A percentile compares a stretch with the other conserved stretches of the same genome.
These are phyloP conservation scores for Cloeon dipterum DNA, from an alignment of 2,888 invertebrate species.

Conservation along the genomic window DNA sequence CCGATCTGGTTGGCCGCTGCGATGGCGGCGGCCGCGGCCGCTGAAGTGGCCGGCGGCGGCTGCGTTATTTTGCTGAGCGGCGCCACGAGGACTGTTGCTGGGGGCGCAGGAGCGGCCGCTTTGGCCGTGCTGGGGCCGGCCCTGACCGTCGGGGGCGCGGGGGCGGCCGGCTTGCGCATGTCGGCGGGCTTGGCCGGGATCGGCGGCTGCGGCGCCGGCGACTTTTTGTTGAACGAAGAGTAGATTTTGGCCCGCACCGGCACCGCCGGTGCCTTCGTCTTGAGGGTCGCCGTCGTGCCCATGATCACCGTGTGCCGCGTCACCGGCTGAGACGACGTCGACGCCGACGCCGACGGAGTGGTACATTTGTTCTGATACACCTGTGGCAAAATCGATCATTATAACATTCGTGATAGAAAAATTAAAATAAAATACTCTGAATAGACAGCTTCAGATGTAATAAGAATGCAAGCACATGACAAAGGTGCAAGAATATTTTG, in stretches of 20 bases:
- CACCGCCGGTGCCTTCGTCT: neutral
- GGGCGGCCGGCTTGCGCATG: too few species aligned
- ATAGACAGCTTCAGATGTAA: too few species aligned
- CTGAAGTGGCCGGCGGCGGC: too few species aligned
- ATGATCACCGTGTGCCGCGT: neutral
- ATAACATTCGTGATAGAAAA: too few species aligned
- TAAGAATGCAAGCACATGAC: too few species aligned
- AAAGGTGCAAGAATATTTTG: neutral
- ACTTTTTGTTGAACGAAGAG: neutral
- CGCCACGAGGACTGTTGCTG: neutral
- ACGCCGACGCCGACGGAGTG: too few species aligned
- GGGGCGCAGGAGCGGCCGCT: neutral
- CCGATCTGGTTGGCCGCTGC: conserved; percentile 1
- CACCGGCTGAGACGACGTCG: neutral
- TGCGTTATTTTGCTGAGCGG: too few species aligned
- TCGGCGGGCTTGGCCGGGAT: neutral
- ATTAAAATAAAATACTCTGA: too few species aligned
- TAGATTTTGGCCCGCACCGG: neutral
- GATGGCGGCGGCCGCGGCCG: neutral
- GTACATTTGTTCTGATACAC: too few species aligned
- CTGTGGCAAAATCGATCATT: too few species aligned
- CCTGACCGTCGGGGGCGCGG: too few species aligned
- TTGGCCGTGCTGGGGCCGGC: too few species aligned
- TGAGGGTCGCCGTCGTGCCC: neutral
- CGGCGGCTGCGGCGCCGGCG: neutral